Conservation (phyloP, 1,140 invertebrate species). For the Trichonephila clavata region DNA sequence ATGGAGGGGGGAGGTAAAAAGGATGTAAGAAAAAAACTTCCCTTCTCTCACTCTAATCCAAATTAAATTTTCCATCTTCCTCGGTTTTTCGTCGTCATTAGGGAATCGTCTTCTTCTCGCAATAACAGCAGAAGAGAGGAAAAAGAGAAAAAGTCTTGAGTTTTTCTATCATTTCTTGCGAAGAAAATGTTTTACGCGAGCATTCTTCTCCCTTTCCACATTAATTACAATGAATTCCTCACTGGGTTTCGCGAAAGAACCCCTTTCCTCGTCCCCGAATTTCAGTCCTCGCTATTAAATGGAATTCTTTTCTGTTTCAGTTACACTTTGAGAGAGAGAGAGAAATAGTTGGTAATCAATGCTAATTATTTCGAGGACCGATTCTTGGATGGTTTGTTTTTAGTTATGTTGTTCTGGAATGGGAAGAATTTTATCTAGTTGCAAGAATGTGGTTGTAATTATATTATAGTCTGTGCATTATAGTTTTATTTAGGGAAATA, state of each 20-base stretch:
- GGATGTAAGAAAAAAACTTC: neutral
- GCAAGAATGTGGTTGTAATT: neutral
- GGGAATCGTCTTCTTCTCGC: slow-evolving; percentile 15
- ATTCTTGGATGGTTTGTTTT: neutral
- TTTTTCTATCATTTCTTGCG: slow-evolving; percentile 5
- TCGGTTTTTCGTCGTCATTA: slow-evolving; percentile 27
- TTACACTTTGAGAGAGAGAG: neutral
- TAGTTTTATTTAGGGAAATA: too few relatives aligned
- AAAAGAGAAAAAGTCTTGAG: neutral
- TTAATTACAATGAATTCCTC: slow-evolving; percentile 32
- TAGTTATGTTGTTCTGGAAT: neutral
- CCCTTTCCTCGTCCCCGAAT: neutral
- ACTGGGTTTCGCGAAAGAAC: neutral
- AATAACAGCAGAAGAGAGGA: neutral
- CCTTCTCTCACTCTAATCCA: slow-evolving; percentile 1
- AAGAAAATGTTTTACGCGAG: neutral
- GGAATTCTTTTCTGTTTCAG: neutral
- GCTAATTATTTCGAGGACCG: slow-evolving; percentile 13
- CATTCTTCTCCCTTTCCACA: neutral
- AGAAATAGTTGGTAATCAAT: slow-evolving; percentile 25
- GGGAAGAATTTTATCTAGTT: neutral
- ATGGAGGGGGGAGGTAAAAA: neutral
- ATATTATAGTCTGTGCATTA: neutral
- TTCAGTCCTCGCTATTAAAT: neutral
- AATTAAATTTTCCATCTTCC: slow-evolving; percentile 41